Evolutionary conservation across 2,797 vertebrate genomes (phyloP).

Genomic region (Rhadinocentrus ornatus): DNA sequence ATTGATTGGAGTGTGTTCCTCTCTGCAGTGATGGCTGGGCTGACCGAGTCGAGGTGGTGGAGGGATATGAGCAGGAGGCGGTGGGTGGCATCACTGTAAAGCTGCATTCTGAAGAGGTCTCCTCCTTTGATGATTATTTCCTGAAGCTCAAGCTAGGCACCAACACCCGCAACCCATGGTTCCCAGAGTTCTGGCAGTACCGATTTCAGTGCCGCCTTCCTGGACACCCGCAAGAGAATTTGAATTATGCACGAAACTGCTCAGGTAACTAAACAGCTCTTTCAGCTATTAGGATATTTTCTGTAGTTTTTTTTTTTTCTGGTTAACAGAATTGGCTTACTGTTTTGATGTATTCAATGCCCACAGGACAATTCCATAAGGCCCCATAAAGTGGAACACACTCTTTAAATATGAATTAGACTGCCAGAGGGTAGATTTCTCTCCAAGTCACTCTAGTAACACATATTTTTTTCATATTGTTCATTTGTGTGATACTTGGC

Average conservation of each 20-base stretch:
- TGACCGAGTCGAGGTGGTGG: constrained; percentile 97
- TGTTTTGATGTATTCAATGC: constrained; percentile 49
- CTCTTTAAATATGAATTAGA: constrained; percentile 62
- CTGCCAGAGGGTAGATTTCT: constrained; percentile 49
- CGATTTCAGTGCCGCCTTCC: constrained; percentile 96
- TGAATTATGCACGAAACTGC: constrained; percentile 92
- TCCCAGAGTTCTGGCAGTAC: constrained; percentile 98
- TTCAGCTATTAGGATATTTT: constrained; percentile 20
- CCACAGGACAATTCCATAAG: constrained; percentile 49
- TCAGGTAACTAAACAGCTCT: constrained; percentile 85
- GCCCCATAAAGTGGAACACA: constrained; percentile 57
- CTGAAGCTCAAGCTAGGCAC: constrained; percentile 91
- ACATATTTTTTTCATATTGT: constrained; percentile 71
- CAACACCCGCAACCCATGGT: constrained; percentile 96
- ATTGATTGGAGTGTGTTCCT: constrained; percentile 17
- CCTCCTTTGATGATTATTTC: constrained; percentile 94
- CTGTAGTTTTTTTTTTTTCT: constrained; percentile 31
- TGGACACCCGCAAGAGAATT: constrained; percentile 91
- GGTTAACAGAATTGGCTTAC: constrained; percentile 3
- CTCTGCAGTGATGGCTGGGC: constrained; percentile 94
- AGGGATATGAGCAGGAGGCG: constrained; percentile 94
- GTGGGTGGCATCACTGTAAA: constrained; percentile 97
- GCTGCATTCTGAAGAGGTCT: constrained; percentile 93
- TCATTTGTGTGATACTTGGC: constrained; percentile 75
- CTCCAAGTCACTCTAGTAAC: constrained; percentile 62